Evolutionary conservation across 1,140 invertebrate species (phyloP).

Genomic region (Ceratina australensis): DNA sequence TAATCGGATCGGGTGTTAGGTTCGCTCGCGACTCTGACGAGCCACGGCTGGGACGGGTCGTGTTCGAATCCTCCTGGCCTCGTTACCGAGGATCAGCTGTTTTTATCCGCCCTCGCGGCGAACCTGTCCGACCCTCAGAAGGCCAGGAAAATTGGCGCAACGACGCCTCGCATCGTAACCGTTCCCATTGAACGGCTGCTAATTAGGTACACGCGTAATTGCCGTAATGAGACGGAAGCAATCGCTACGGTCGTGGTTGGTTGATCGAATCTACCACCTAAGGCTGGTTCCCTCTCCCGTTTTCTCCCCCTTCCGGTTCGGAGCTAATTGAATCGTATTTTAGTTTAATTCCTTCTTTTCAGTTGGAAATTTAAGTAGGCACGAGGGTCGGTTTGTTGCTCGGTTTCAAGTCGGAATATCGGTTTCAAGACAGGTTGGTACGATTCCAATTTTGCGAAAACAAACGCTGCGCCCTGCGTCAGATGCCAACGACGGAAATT

Average conservation of each 20-base stretch:
- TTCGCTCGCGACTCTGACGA: slow-evolving; percentile 64
- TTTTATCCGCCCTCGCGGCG: slow-evolving; percentile 11
- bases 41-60: slow-evolving; percentile 44
- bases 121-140: background rate
- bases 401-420: background rate
- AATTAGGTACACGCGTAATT: slow-evolving; percentile 2
- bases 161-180: slow-evolving; percentile 19
- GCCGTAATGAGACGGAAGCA: background rate
- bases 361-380: background rate
- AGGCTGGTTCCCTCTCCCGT: too few relatives aligned
- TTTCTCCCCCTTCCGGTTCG: background rate
- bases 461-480: background rate
- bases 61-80: slow-evolving; percentile 35
- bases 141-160: slow-evolving; percentile 8
- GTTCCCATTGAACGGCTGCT: slow-evolving; percentile 2
- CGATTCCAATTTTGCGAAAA: slow-evolving; percentile 8
- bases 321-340: too few relatives aligned
- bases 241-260: background rate
- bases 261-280: background rate
- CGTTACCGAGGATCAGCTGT: slow-evolving; percentile 47
- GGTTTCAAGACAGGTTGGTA: background rate
- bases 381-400: background rate
- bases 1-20: slow-evolving; percentile 76
- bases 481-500: background rate
- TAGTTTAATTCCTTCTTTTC: background rate